A percentile compares a stretch with the other conserved stretches of the same genome.
Evolutionary conservation across 2,888 invertebrate genomes (phyloP).

Genomic region (Agonopterix alstromeriana): DNA sequence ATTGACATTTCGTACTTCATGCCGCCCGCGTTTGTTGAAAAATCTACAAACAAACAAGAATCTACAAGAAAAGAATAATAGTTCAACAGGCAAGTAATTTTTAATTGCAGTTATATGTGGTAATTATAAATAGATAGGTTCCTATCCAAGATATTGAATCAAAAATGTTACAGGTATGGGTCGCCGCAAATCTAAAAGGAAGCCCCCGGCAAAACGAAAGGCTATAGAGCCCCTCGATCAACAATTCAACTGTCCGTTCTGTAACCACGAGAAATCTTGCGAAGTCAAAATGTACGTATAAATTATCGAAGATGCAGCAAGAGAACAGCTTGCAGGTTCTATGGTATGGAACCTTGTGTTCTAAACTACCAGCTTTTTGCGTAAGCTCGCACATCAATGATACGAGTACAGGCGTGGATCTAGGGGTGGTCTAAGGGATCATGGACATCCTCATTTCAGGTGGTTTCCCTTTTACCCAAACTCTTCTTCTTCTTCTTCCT

Average conservation of each 20-base stretch:
- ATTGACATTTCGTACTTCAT: too few species aligned
- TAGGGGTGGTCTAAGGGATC: too few species aligned
- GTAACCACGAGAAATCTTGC: constrained; percentile 99
- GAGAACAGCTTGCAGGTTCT: neutral
- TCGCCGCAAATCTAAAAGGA: constrained; percentile 96
- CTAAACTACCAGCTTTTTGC: neutral
- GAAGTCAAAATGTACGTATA: constrained; percentile 97
- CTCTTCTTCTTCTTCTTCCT: too few species aligned
- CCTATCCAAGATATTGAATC: too few species aligned
- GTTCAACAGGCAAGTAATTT: too few species aligned
- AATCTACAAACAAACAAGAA: too few species aligned
- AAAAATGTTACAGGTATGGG: constrained; percentile 82
- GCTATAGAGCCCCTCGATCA: constrained; percentile 95
- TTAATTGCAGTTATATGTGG: too few species aligned
- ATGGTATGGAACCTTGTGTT: neutral
- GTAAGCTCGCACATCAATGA: neutral
- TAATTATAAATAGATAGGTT: too few species aligned
- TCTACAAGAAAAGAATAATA: too few species aligned
- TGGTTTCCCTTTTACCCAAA: too few species aligned
- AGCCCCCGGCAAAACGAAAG: constrained; percentile 96
- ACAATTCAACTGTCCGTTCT: constrained; percentile 99
- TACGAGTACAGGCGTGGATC: neutral
- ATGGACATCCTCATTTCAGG: too few species aligned
- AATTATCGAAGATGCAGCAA: neutral
- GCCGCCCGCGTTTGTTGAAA: too few species aligned